Evolutionary conservation across 2,113 vertebrate species (phyloP).

Genomic region (Tamias sibiricus): DNA sequence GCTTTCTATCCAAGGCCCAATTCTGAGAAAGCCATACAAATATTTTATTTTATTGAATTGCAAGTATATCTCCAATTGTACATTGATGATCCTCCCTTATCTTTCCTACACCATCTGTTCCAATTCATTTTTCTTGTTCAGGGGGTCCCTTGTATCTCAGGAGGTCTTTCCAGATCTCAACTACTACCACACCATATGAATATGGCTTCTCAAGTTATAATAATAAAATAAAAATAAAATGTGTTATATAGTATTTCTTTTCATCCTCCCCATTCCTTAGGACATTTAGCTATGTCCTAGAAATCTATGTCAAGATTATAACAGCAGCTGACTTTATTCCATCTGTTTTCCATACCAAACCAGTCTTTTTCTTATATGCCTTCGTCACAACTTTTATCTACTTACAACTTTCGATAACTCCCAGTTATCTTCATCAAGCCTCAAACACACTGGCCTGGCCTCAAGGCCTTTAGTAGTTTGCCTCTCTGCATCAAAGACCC

Average conservation of each 20-base stretch:
- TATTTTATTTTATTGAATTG: background rate
- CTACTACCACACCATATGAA: background rate
- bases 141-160: background rate
- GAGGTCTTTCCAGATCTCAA: background rate
- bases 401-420: background rate
- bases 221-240: background rate
- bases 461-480: background rate
- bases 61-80: background rate
- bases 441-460: background rate
- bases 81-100: background rate
- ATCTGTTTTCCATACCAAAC: background rate
- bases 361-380: background rate
- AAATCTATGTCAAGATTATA: background rate
- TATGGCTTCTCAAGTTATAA: background rate
- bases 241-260: background rate
- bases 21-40: background rate
- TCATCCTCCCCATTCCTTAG: background rate
- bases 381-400: background rate
- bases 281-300: background rate
- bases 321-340: background rate
- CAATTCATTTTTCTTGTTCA: background rate
- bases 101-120: background rate
- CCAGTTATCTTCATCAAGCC: background rate
- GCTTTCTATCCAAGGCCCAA: background rate
- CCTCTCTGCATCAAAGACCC: accelerated